Conservation (phyloP, 1,140 invertebrate genomes). For the Sitobion miscanthi region DNA sequence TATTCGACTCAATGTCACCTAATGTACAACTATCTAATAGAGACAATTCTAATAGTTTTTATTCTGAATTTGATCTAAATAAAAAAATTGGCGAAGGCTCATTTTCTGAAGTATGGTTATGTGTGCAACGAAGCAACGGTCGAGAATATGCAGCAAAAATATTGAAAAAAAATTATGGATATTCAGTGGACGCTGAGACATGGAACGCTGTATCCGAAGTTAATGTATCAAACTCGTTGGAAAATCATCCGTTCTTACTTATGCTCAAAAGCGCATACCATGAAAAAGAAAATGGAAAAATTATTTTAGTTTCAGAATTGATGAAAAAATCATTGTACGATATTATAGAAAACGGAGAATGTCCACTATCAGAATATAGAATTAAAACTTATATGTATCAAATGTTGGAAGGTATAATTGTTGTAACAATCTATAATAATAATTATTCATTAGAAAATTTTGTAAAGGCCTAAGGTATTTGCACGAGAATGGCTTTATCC, state of each 20-base stretch:
- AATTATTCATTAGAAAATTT: constrained; percentile 58
- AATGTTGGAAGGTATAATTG: constrained; percentile 64
- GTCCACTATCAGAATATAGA: constrained; percentile 58
- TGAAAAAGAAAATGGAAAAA: constrained; percentile 65
- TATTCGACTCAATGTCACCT: background rate
- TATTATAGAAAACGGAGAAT: constrained; percentile 66
- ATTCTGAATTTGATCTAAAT: background rate
- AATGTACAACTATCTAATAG: too few species aligned
- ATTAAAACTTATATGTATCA: constrained; percentile 68
- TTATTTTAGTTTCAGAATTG: constrained; percentile 71
- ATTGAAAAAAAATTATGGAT: constrained; percentile 69
- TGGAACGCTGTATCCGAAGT: background rate
- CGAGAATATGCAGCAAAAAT: constrained; percentile 70
- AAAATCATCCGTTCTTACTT: background rate
- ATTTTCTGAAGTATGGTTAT: constrained; percentile 75
- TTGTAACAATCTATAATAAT: background rate
- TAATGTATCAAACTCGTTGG: background rate
- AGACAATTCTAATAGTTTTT: background rate
- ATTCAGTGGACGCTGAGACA: background rate
- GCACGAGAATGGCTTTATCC: constrained; percentile 70
- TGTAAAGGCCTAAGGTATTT: constrained; percentile 60
- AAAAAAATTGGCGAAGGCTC: constrained; percentile 71
- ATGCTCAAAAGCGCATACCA: constrained; percentile 63
- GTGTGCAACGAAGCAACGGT: constrained; percentile 67
- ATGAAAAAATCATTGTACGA: constrained; percentile 78